These are phyloP conservation scores for Leptodactylus fuscus DNA, from an alignment of 2,113 vertebrate genomes.

Conservation along the genomic window DNA sequence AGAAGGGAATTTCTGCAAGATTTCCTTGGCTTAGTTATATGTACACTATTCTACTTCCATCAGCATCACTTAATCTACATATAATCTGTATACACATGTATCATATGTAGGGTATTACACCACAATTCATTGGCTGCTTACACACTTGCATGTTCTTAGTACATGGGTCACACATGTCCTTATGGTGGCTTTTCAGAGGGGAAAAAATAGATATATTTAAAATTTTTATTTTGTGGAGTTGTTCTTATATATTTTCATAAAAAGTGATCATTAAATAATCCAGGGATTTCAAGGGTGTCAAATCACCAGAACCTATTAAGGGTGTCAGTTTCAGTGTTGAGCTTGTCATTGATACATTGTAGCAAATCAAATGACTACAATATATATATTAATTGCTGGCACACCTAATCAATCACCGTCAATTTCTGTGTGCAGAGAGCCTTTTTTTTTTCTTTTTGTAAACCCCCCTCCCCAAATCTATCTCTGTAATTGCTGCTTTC, in stretches of 20 bases:
- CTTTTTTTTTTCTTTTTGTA: slow-evolving; percentile 14
- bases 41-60: neutral
- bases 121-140: neutral
- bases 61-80: neutral
- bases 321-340: slow-evolving; percentile 61
- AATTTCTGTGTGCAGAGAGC: slow-evolving; percentile 46
- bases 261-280: slow-evolving; percentile 55
- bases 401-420: slow-evolving; percentile 60
- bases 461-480: slow-evolving; percentile 50
- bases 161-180: neutral
- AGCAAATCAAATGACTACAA: slow-evolving; percentile 61
- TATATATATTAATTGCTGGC: slow-evolving; percentile 62
- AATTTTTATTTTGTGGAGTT: slow-evolving; percentile 13
- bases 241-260: slow-evolving; percentile 28
- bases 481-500: slow-evolving; percentile 57
- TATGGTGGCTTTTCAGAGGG: neutral
- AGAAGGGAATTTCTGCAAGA: neutral
- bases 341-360: slow-evolving; percentile 60
- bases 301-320: slow-evolving; percentile 59
- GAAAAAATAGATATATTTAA: neutral
- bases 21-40: neutral
- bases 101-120: neutral
- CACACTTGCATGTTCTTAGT: neutral
- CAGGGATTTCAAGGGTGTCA: slow-evolving; percentile 53
- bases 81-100: neutral